phyloP scores from a whole-genome alignment of 1,140 invertebrate genomes.

The Nephila pilipes region DNA sequence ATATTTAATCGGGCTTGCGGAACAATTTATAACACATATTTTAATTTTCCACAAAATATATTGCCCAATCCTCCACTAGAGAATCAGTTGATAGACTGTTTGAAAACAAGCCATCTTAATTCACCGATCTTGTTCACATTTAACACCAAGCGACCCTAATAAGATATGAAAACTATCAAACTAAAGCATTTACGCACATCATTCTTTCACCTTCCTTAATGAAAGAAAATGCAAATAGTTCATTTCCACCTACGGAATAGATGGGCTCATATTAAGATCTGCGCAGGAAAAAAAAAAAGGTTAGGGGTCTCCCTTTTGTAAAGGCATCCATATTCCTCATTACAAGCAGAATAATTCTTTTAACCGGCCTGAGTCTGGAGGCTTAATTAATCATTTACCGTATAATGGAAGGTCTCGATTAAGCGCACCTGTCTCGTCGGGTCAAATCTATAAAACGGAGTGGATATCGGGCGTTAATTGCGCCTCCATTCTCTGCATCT shows the following conservation, averaged over 20 bases:
- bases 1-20: too few species aligned
- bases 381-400: slow-evolving; percentile 62
- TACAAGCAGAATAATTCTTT: slow-evolving; percentile 53
- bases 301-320: slow-evolving; percentile 10
- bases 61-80: too few species aligned
- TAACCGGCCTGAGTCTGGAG: neutral
- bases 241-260: neutral
- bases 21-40: too few species aligned
- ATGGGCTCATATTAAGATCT: neutral
- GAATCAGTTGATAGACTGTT: too few species aligned
- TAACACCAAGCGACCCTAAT: neutral
- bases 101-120: too few species aligned
- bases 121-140: too few species aligned
- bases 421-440: slow-evolving; percentile 70
- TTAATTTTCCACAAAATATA: too few species aligned
- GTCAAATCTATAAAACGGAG: slow-evolving; percentile 74
- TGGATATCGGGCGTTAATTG: slow-evolving; percentile 70
- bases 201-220: neutral
- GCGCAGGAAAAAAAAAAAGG: neutral
- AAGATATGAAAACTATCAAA: neutral
- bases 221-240: neutral
- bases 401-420: slow-evolving; percentile 52
- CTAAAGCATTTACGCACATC: neutral
- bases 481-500: slow-evolving; percentile 73
- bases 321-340: slow-evolving; percentile 22